phyloP scores from a whole-genome alignment of 2,888 invertebrate species.

The Sceliomorpha sp. region DNA sequence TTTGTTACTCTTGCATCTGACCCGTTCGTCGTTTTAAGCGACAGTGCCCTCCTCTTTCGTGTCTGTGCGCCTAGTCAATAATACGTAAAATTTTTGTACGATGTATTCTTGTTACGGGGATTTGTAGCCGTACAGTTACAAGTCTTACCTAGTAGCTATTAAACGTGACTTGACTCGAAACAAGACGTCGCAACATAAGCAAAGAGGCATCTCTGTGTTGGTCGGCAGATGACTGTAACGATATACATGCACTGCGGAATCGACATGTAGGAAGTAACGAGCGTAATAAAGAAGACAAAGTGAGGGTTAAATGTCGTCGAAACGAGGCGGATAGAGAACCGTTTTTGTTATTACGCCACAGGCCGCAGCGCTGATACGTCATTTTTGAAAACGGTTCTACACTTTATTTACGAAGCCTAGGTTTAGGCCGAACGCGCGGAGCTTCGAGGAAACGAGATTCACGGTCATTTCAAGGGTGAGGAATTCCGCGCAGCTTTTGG shows the following conservation, averaged over 20 bases:
- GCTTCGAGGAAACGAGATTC: no score
- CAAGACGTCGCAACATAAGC: constrained; percentile 22
- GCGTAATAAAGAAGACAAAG: constrained; percentile 42
- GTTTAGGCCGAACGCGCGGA: no score
- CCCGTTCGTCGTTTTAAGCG: no score
- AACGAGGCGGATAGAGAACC: neutral
- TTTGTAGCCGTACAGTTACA: constrained; percentile 31
- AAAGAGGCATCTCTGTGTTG: constrained; percentile 18
- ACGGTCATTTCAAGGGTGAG: constrained; percentile 15
- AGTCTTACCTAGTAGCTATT: constrained; percentile 31
- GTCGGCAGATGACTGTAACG: constrained; percentile 19
- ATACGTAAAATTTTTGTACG: neutral
- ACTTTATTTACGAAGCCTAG: neutral
- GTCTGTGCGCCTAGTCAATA: neutral
- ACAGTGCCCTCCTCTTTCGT: neutral
- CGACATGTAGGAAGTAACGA: constrained; percentile 43
- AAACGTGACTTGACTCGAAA: constrained; percentile 39
- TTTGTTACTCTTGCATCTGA: no score
- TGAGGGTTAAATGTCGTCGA: constrained; percentile 4
- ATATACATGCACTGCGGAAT: constrained; percentile 37
- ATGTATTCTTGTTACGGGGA: constrained; percentile 11
- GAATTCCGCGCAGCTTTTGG: constrained; percentile 7
- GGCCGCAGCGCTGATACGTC: neutral
- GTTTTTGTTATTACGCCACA: constrained; percentile 8
- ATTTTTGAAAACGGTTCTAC: constrained; percentile 4